Percentiles rank a stretch among this genome's conserved stretches.
These are phyloP conservation scores for Cebus imitator DNA, from an alignment of 2,113 vertebrate species.

Conservation along the genomic window DNA sequence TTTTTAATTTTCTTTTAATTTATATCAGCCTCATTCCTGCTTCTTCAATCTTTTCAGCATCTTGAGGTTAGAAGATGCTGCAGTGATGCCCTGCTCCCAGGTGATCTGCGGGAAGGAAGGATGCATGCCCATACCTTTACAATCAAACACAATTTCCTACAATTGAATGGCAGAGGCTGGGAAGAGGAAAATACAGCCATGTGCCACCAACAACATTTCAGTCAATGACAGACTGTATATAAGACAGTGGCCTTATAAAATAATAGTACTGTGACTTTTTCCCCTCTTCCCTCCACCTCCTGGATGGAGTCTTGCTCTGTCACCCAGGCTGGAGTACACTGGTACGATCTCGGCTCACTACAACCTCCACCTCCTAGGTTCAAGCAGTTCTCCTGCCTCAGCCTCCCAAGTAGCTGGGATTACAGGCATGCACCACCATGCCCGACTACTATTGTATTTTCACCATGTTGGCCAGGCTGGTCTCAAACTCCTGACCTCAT, in stretches of 20 bases:
- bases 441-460: no score
- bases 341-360: no score
- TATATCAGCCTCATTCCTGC: conserved; percentile 85
- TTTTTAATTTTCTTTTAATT: conserved; percentile 94
- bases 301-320: no score
- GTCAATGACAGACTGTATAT: background rate
- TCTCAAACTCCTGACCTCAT: no score
- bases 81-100: background rate
- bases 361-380: no score
- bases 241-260: background rate
- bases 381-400: no score
- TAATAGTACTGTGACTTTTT: no score
- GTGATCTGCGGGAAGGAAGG: background rate
- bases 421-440: no score
- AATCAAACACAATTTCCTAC: background rate
- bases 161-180: background rate
- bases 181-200: background rate
- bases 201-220: background rate
- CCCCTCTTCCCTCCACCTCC: no score
- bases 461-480: no score
- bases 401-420: no score
- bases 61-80: conserved; percentile 82
- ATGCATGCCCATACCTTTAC: accelerated
- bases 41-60: conserved; percentile 85
- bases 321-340: no score